Conservation (phyloP, 2,113 vertebrate species). For the Leucopsar rothschildi region DNA sequence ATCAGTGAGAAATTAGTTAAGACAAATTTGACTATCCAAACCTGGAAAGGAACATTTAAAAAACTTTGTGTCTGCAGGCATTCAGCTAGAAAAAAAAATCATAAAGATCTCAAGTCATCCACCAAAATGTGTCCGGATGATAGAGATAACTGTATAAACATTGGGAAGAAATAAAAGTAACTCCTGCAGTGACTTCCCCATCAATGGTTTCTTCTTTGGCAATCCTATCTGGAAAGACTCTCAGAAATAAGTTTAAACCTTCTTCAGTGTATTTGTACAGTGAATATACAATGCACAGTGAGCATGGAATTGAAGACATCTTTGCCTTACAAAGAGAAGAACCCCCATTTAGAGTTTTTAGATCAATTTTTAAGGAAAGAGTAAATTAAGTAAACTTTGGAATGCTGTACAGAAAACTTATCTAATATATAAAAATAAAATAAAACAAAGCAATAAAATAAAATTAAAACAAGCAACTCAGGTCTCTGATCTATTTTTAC, state of each 20-base stretch:
- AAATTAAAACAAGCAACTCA: background rate
- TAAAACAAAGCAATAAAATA: too few relatives aligned
- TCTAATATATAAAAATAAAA: too few relatives aligned
- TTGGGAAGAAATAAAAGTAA: background rate
- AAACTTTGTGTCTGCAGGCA: background rate
- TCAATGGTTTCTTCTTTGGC: background rate
- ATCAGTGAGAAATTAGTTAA: background rate
- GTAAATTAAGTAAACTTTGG: background rate
- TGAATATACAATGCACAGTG: background rate
- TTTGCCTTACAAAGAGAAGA: background rate
- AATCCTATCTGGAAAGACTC: background rate
- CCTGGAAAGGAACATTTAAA: background rate
- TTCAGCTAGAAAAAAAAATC: background rate
- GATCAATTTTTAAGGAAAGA: conserved; percentile 1
- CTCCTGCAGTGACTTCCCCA: background rate
- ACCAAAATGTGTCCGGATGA: background rate
- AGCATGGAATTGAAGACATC: background rate
- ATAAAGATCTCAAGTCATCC: background rate
- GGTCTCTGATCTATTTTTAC: background rate
- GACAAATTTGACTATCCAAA: background rate
- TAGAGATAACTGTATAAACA: background rate
- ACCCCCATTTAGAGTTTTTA: background rate
- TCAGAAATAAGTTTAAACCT: background rate
- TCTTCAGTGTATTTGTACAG: background rate
- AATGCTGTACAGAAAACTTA: background rate